Conservation (phyloP, 2,113 vertebrate species). For the Brachyhypopomus gauderio region DNA sequence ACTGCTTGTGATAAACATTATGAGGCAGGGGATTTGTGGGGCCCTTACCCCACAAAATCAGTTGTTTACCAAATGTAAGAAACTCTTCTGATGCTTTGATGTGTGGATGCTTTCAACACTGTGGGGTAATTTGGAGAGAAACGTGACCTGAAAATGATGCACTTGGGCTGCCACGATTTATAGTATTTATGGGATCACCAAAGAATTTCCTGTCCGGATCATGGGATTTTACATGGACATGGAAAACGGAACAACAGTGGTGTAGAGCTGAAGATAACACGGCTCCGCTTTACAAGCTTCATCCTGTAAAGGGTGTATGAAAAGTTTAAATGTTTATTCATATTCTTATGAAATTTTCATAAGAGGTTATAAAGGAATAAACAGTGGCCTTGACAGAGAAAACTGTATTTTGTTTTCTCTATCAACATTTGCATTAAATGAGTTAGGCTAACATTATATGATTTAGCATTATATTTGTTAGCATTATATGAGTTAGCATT, state of each 20-base stretch:
- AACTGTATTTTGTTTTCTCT: no score
- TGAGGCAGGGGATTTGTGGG: conserved; percentile 13
- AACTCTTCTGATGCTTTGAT: conserved; percentile 25
- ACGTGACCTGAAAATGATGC: background rate
- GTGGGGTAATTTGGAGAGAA: background rate
- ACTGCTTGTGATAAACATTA: conserved; percentile 69
- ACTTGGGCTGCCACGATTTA: conserved; percentile 33
- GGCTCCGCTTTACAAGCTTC: no score
- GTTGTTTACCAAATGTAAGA: conserved; percentile 62
- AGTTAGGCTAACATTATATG: no score
- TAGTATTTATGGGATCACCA: conserved; percentile 44
- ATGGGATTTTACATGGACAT: conserved; percentile 20
- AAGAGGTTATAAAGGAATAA: no score
- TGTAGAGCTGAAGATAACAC: background rate
- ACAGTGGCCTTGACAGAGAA: no score
- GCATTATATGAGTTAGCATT: no score
- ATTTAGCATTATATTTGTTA: no score
- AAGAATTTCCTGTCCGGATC: background rate
- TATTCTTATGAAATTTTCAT: no score
- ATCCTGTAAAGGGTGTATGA: no score
- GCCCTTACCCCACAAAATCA: background rate
- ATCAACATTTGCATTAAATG: no score
- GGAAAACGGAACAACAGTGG: background rate
- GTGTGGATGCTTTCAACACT: background rate
- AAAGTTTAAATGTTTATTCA: no score